Base-by-base conservation (phyloP, 2,797 vertebrate genomes). In the Forpus xanthops region DNA sequence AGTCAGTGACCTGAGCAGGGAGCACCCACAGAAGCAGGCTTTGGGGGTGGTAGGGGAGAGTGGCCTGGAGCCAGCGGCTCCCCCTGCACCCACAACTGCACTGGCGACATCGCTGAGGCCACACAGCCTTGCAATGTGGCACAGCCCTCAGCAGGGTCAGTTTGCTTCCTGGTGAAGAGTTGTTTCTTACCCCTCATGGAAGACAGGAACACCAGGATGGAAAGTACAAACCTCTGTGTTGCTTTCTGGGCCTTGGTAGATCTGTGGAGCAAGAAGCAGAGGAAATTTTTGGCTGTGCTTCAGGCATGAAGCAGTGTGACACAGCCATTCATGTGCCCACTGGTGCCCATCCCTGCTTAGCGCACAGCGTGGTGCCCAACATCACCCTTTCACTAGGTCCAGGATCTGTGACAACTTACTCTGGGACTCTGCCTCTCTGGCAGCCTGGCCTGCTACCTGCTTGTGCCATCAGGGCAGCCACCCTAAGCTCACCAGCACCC, bases 171-270 rank as follows among this genome's bases (percentile, higher is more conserved):
- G 0, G 8, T 12, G n/a, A 66, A 81, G 21, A 11, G 2, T 0
- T 11, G 20, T 89, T 58, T 45, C 98, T 98, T 96, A 99, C 99
- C 99, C 99, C 70, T 99, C 99, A 8, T 99, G 99, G 94, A 99
- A 99, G 85, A 99, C 98, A 10, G 99, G 99, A 1, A 90, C 97
- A 2, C 99, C 99, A 2, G 99, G 98, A 83, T 99, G 99, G 96
- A 99, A 97, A 6, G 77, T 97, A 96, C 99, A 99, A 33, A 97
- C 90, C 79, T 98, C 98, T n/a, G 21, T 19, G 83, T 99, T 96
- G 9, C 98, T 99, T 82, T 98, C 98, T 0, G 97, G 95, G 24
- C 98, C 98, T 87, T 98, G 96, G 89, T 98, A 99, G 35, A 85
- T 19, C 99, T 99, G 96, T 65, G 84, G 72, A 80, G 50, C 5